phyloP scores from a whole-genome alignment of 2,113 vertebrate species.

The Elanoides forficatus region DNA sequence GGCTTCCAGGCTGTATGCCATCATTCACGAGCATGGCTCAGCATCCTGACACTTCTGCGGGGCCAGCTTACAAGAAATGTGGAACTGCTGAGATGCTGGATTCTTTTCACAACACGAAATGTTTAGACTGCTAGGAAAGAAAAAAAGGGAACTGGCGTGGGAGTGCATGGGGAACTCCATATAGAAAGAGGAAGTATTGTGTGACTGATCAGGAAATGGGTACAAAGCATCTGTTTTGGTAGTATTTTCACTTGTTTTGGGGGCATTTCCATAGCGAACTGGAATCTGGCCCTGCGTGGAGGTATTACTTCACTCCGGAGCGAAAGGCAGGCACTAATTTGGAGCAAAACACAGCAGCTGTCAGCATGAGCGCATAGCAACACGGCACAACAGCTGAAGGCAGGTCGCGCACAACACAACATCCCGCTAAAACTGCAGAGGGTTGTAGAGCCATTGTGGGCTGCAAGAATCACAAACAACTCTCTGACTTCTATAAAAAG shows the following conservation, averaged over 20 bases:
- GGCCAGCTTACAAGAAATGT: background rate
- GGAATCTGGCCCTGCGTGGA: background rate
- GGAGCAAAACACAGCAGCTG: background rate
- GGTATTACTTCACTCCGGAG: constrained; percentile 11
- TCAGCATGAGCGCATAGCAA: constrained; percentile 25
- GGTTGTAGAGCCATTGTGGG: background rate
- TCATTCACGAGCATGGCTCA: background rate
- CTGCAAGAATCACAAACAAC: background rate
- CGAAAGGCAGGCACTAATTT: constrained; percentile 4
- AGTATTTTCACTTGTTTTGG: constrained; percentile 59
- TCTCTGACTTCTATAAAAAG: background rate
- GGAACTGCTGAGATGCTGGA: background rate
- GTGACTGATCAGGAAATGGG: constrained; percentile 49
- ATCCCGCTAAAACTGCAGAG: background rate
- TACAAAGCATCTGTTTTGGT: constrained; percentile 21
- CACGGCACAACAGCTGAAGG: background rate
- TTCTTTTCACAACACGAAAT: background rate
- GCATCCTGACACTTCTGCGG: background rate
- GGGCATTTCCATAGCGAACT: constrained; percentile 59
- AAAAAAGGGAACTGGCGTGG: background rate
- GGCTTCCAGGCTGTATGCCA: background rate
- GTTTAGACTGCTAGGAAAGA: constrained; percentile 7
- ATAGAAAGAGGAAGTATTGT: constrained; percentile 32
- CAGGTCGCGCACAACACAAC: background rate
- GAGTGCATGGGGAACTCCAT: constrained; percentile 1